Evolutionary conservation across 2,888 invertebrate species (phyloP).

Genomic region (Neoaliturus tenellus): DNA sequence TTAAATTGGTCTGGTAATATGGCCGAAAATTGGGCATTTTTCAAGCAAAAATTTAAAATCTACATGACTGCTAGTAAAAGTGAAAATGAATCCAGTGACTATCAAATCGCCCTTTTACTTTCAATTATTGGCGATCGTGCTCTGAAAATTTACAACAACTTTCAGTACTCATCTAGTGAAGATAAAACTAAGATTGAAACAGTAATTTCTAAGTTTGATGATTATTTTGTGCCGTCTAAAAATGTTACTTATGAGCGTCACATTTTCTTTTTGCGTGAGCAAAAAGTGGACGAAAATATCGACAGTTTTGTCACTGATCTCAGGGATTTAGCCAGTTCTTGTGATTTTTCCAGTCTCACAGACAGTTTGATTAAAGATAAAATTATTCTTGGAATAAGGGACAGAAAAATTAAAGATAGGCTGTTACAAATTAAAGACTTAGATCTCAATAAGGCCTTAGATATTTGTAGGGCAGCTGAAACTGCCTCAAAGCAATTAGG

Average conservation of each 20-base stretch:
- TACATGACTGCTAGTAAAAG: slow-evolving; percentile 7
- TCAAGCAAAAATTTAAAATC: slow-evolving; percentile 6
- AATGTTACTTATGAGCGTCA: slow-evolving; percentile 10
- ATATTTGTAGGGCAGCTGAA: slow-evolving; percentile 23
- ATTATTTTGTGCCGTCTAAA: not conserved
- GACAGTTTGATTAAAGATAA: slow-evolving; percentile 31
- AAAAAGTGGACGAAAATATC: not conserved
- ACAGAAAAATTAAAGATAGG: slow-evolving; percentile 17
- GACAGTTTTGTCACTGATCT: slow-evolving; percentile 26
- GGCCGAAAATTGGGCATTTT: slow-evolving; percentile 21
- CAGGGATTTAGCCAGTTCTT: not conserved
- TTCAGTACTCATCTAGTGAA: not conserved
- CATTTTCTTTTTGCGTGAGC: slow-evolving; percentile 20
- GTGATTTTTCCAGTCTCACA: not conserved
- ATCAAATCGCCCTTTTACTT: not conserved
- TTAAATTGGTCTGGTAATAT: slow-evolving; percentile 17
- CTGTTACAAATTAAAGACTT: slow-evolving; percentile 30
- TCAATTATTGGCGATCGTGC: slow-evolving; percentile 19
- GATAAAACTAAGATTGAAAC: not conserved
- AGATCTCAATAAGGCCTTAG: slow-evolving; percentile 18
- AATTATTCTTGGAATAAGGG: slow-evolving; percentile 3
- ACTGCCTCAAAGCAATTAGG: not conserved
- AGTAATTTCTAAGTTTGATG: not conserved
- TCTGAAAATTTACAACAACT: slow-evolving; percentile 17
- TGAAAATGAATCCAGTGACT: not conserved